Conservation (phyloP, 2,888 invertebrate genomes). For the Meliscaeva auricollis region DNA sequence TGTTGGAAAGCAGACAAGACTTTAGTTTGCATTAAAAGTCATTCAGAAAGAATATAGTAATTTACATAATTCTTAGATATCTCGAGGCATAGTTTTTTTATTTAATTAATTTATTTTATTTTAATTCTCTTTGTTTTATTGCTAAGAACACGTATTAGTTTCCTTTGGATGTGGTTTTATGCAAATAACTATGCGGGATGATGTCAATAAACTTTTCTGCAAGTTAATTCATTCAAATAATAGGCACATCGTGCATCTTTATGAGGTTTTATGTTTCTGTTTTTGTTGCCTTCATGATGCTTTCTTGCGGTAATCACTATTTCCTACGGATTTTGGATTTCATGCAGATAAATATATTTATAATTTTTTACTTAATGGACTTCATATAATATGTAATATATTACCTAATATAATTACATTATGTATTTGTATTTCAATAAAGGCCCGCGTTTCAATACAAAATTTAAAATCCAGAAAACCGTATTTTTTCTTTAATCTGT, state of each 20-base stretch:
- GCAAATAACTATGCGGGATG: slow-evolving; percentile 17
- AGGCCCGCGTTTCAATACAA: too few species aligned
- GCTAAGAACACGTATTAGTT: not conserved
- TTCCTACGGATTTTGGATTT: not conserved
- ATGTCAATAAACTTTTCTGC: slow-evolving; percentile 43
- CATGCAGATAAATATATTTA: too few species aligned
- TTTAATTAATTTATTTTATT: not conserved
- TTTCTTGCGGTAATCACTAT: not conserved
- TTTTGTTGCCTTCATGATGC: not conserved
- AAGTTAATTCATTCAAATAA: not conserved
- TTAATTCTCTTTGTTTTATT: not conserved
- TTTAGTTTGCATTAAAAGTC: not conserved
- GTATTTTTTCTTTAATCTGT: too few species aligned
- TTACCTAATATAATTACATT: too few species aligned
- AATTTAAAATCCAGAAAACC: too few species aligned
- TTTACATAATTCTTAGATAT: slow-evolving; percentile 29
- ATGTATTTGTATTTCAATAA: too few species aligned
- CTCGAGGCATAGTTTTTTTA: not conserved
- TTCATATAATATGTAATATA: too few species aligned
- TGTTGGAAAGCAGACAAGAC: too few species aligned
- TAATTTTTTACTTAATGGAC: too few species aligned
- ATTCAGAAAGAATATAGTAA: not conserved
- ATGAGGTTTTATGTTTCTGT: not conserved
- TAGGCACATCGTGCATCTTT: not conserved
- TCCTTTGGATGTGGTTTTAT: slow-evolving; percentile 52